These are phyloP conservation scores for Mormyrops attenuatus DNA, from an alignment of 2,797 vertebrate species.

Conservation along the genomic window DNA sequence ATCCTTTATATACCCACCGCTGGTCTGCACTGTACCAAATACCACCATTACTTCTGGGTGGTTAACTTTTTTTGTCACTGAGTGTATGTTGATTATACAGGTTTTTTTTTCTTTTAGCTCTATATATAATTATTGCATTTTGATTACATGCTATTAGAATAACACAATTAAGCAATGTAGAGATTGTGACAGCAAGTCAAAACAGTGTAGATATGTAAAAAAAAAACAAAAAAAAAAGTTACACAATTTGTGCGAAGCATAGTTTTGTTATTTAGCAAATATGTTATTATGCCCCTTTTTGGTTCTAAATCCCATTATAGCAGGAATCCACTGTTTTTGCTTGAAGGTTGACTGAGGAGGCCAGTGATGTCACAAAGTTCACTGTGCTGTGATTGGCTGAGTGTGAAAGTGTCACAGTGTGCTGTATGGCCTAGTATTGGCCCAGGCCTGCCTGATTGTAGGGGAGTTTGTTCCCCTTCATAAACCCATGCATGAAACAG, in stretches of 20 bases:
- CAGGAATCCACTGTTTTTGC: neutral
- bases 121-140: neutral
- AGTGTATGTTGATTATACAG: neutral
- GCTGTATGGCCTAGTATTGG: conserved; percentile 13
- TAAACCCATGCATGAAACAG: conserved; percentile 31
- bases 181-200: neutral
- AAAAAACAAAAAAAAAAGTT: neutral
- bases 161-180: neutral
- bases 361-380: neutral
- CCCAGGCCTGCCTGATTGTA: conserved; percentile 9
- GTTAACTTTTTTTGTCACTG: neutral
- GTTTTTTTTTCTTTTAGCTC: neutral
- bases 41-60: neutral
- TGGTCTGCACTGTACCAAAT: neutral
- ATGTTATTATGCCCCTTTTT: neutral
- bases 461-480: conserved; percentile 19
- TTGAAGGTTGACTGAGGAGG: neutral
- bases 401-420: neutral
- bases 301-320: neutral
- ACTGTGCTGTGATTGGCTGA: conserved; percentile 8
- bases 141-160: neutral
- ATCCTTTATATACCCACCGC: neutral
- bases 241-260: neutral
- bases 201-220: neutral
- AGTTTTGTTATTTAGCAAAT: neutral